A percentile compares a stretch with the other conserved stretches of the same genome.
Conservation (phyloP, 1,140 invertebrate genomes). For the Listronotus oregonensis region DNA sequence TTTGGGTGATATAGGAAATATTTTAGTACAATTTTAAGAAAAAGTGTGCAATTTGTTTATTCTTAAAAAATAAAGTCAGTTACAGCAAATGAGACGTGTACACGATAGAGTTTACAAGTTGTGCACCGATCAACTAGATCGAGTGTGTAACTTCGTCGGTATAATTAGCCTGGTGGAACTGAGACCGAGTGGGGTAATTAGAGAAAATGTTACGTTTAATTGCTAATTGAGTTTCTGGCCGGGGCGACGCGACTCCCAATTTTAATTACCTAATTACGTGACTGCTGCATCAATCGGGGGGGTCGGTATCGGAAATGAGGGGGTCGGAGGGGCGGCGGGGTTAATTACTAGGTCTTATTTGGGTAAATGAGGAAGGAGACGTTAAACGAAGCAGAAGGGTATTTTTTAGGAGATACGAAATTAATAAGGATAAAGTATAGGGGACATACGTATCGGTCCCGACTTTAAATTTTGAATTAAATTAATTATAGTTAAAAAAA, state of each 20-base stretch:
- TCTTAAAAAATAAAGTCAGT: too few relatives aligned
- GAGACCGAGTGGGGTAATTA: conserved; percentile 65
- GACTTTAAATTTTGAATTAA: too few relatives aligned
- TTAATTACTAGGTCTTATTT: too few relatives aligned
- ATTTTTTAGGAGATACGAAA: too few relatives aligned
- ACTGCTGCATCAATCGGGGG: conserved; percentile 55
- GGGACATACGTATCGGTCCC: too few relatives aligned
- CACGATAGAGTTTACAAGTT: background rate
- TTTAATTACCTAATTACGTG: conserved; percentile 69
- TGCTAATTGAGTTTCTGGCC: conserved; percentile 68
- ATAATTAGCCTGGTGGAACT: conserved; percentile 58
- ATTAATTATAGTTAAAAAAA: too few relatives aligned
- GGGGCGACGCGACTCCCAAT: conserved; percentile 64
- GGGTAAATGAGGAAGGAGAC: too few relatives aligned
- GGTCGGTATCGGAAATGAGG: conserved; percentile 13
- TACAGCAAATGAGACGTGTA: background rate
- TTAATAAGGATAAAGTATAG: too few relatives aligned
- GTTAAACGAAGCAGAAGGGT: too few relatives aligned
- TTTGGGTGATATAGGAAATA: too few relatives aligned
- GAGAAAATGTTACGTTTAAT: conserved; percentile 69
- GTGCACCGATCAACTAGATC: background rate
- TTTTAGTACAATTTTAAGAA: too few relatives aligned
- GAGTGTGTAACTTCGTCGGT: conserved; percentile 42
- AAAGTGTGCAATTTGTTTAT: too few relatives aligned
- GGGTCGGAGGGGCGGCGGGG: background rate